Conservation (phyloP, 1,140 invertebrate species). For the Macrobrachium rosenbergii region DNA sequence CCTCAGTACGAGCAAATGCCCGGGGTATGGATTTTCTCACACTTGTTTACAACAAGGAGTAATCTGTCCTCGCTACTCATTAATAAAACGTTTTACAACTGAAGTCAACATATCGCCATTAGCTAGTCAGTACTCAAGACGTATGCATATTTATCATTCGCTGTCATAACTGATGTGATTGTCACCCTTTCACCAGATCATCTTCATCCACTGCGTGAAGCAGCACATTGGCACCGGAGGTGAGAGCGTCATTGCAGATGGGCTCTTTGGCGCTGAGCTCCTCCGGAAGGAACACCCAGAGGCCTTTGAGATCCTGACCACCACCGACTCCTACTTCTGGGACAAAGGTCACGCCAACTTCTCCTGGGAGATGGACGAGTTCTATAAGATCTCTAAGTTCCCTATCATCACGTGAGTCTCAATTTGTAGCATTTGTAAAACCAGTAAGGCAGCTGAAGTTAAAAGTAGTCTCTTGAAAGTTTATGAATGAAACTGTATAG, state of each 20-base stretch:
- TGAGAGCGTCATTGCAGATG: slow-evolving; percentile 77
- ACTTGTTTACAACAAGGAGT: not conserved
- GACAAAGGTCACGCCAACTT: slow-evolving; percentile 63
- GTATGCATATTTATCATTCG: not conserved
- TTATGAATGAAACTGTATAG: no score
- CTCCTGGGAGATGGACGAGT: slow-evolving; percentile 58
- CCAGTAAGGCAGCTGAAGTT: no score
- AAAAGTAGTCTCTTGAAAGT: no score
- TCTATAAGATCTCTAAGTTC: slow-evolving; percentile 60
- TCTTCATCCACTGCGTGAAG: slow-evolving; percentile 78
- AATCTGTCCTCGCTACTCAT: not conserved
- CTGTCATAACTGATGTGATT: not conserved
- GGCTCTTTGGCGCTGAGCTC: slow-evolving; percentile 75
- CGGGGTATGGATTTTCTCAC: slow-evolving; percentile 71
- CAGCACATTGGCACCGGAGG: slow-evolving; percentile 77
- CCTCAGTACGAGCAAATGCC: slow-evolving; percentile 82
- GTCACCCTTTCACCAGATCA: slow-evolving; percentile 69
- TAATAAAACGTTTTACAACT: no score
- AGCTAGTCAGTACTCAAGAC: not conserved
- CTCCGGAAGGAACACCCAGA: slow-evolving; percentile 74
- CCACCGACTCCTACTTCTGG: slow-evolving; percentile 74
- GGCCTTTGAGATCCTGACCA: slow-evolving; percentile 74
- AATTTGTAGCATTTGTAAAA: not conserved
- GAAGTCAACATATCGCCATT: no score
- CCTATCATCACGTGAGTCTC: slow-evolving; percentile 55